Conservation (phyloP, 2,888 invertebrate species). For the Dryomyza anilis region DNA sequence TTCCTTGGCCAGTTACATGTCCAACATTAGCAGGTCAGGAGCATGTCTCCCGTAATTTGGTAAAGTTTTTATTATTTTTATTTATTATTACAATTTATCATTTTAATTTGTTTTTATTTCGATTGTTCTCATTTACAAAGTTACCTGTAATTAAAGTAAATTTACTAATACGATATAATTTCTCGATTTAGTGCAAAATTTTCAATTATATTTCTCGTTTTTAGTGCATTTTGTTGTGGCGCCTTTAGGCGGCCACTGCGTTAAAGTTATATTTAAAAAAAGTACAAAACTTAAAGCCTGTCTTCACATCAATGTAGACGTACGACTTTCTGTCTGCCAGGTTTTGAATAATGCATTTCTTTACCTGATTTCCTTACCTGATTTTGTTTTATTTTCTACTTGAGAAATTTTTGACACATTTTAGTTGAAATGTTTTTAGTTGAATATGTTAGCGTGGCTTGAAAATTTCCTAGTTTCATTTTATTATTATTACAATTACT, state of each 20-base stretch:
- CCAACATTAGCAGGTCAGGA: too few relatives aligned
- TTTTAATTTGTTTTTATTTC: too few relatives aligned
- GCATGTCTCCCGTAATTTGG: too few relatives aligned
- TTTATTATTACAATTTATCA: too few relatives aligned
- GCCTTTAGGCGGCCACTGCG: too few relatives aligned
- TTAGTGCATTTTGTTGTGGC: background rate
- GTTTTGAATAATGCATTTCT: background rate
- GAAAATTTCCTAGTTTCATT: background rate
- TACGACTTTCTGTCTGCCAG: background rate
- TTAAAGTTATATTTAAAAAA: slow-evolving; percentile 6
- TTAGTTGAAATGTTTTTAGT: background rate
- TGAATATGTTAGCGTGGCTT: too few relatives aligned
- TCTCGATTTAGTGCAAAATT: slow-evolving; percentile 6
- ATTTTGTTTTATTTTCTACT: background rate
- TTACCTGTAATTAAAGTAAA: slow-evolving; percentile 17
- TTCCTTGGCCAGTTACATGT: too few relatives aligned
- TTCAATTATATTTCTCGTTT: background rate
- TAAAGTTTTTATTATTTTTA: too few relatives aligned
- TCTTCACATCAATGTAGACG: background rate
- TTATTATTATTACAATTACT: background rate
- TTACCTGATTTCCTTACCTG: background rate
- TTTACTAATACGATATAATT: slow-evolving; percentile 1
- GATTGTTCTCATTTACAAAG: slow-evolving; percentile 6
- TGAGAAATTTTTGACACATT: background rate
- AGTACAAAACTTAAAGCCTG: slow-evolving; percentile 14